Conservation (phyloP, 2,113 vertebrate species). For the Ailuropoda melanoleuca region DNA sequence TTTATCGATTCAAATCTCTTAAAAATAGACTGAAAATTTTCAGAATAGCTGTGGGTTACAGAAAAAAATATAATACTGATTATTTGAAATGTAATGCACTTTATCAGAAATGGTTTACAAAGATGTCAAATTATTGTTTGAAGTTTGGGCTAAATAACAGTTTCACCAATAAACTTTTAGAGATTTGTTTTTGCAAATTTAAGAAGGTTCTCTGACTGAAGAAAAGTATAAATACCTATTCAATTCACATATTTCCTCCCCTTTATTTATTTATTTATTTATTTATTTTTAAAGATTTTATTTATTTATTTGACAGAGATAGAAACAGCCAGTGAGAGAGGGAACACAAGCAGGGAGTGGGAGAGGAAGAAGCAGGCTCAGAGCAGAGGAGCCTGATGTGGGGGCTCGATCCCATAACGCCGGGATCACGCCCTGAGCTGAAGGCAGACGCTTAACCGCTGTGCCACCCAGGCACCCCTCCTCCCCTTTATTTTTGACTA, state of each 20-base stretch:
- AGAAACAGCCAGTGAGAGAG: too few species aligned
- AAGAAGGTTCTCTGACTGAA: background rate
- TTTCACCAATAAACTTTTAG: background rate
- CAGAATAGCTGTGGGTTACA: slow-evolving; percentile 62
- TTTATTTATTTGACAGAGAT: too few species aligned
- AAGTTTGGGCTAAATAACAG: slow-evolving; percentile 29
- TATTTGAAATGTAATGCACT: background rate
- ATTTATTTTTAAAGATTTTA: too few species aligned
- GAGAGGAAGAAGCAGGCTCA: too few species aligned
- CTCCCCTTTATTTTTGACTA: background rate
- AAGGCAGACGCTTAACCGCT: too few species aligned
- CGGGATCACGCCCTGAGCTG: too few species aligned
- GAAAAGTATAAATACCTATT: background rate
- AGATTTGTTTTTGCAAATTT: slow-evolving; percentile 16
- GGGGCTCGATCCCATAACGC: too few species aligned
- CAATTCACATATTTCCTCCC: background rate
- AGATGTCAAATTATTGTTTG: slow-evolving; percentile 1
- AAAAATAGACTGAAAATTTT: slow-evolving; percentile 50
- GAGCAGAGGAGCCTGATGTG: too few species aligned
- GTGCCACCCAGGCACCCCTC: too few species aligned
- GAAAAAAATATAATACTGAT: background rate
- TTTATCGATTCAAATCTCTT: background rate
- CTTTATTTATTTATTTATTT: background rate
- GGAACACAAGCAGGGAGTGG: too few species aligned
- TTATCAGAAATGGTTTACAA: slow-evolving; percentile 8